Evolutionary conservation across 2,797 vertebrate species (phyloP), one percentile per base, ranked within the genome.

Genomic region (Typhlichthys eigenmanni): DNA sequence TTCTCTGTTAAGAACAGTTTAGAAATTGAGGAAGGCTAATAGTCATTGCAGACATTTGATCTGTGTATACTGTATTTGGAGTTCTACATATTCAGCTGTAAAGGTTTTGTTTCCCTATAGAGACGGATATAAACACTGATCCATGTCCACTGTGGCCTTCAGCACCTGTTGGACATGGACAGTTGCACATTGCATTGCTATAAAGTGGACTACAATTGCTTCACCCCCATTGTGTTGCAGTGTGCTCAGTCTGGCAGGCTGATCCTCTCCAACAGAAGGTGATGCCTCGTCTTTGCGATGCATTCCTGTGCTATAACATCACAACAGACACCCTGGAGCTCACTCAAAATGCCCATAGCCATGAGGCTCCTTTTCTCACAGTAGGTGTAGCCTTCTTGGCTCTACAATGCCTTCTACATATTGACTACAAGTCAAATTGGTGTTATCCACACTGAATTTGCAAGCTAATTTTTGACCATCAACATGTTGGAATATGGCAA

Each of bases 81-180:
- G 34, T 6, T 6, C 34, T 9, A 38, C 34, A 38, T 9, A 85
- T 78, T 86, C 80, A 83, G 84, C 43, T 13, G 55, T 38, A 13
- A 54, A 50, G 60, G 67, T 14, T 52, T 57, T 46, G 34, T 63
- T 53, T 34, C 17, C 47, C 85, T 81, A 83, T 89, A 86, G 86
- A 83, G 86, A 89, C 86, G 78, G 79, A 87, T 75, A 52, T 61
- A 82, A 88, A 87, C 78, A 85, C 71, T 38, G 34, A 38, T 32
- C 65, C 68, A 58, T 58, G 13, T 64, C 69, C 71, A 62, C 65
- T 9, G 43, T 5, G 43, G 58, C 50, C 55, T 17, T 47, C 32
- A 32, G 72, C 92, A 93, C 91, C 92, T 92, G 92, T 92, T 69
- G 62, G 75, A 70, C 72, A 77, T 50, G 80, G 82, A 87, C 87